Evolutionary conservation across 2,888 invertebrate species (phyloP), one percentile per base, ranked within the genome.

Genomic region (Argyra leucocephala): DNA sequence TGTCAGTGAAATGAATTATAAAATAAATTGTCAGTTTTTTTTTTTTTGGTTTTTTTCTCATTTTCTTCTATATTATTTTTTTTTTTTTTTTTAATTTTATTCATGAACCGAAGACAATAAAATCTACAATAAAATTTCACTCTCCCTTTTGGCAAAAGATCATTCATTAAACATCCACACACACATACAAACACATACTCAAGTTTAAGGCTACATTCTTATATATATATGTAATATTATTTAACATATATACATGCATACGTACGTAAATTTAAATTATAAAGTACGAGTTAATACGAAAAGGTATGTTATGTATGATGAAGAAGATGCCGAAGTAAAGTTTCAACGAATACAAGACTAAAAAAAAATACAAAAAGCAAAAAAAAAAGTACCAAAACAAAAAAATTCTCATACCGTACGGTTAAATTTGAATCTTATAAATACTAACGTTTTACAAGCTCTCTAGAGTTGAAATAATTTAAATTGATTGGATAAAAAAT

Each of bases 31-130:
- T 48, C 15, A 48, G 48, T 48, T 18, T 48, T 48, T 48, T 48
- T 48, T 48, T 18, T 48, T 48, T n/a, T 48, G 48, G 12, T 48
- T 48, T 48, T 18, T 48, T 48, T 48, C 5, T 48, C 5, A 48
- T 48, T 48, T 48, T 48, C 18, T 2, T 48, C 15, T 9, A 10
- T 31, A 7, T 31, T 31, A 12, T 6, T 4, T 2, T 48, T 48
- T 12, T 48, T 48, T 9, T 48, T n/a, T 15, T 48, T 48, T 48
- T 48, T 15, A 48, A 48, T 18, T 48, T 48, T 48, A 48, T 48
- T 48, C 48, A 48, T 48, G 48, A 48, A 48, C n/a, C 48, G 48
- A 48, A 48, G 48, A 48, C 48, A 48, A 48, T 48, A 48, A 48
- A 48, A 48, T 48, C 48, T 48, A 48, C 48, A 48, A 48, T 48